Evolutionary conservation across 1,140 invertebrate species (phyloP), one percentile per base, ranked within the genome.

Genomic region (Vanessa atalanta): DNA sequence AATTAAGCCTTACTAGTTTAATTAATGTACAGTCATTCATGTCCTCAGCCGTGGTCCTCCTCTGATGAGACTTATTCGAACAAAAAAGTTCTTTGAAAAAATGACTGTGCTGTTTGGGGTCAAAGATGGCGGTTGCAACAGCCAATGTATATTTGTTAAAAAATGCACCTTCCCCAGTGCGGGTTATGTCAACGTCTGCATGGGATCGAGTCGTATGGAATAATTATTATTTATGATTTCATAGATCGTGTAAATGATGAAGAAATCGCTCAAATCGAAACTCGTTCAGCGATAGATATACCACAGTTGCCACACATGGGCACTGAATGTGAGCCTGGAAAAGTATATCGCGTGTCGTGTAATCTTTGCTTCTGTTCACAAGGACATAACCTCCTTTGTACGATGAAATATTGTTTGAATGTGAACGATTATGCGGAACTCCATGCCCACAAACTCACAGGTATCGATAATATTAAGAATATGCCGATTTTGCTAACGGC

Each of bases 351-450:
- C 7, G 79, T 93, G 3, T 82, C 84, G 63, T 93, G 91, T 66
- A 92, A 93, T 66, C 68, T 65, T 0, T 93, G 92, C 65, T 55
- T 88, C 8, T 93, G 92, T 15, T 53, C 67, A 7, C 31, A 70
- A 3, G 51, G 65, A 11, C 64, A 53, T 4, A 74, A 79, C 12
- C 77, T 79, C 0, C 23, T 16, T 71, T 87, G 8, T 70, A 80
- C n/a, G 77, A 68, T 8, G 77, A 69, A 47, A 14, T 74, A 47
- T 26, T 77, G 71, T n/a, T 37, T 75, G 7, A 60, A 48, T 23
- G 8, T 70, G 0, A 47, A n/a, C 1, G 70, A 23, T 50, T 69
- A 48, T 16, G 50, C 67, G 23, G 37, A 61, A 14, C 31, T 61
- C 15, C 68, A 61, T n/a, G 51, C 63, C 5, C 51, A 75, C 8